Evolutionary conservation across 2,113 vertebrate species (phyloP).

Genomic region (Loxodonta africana): DNA sequence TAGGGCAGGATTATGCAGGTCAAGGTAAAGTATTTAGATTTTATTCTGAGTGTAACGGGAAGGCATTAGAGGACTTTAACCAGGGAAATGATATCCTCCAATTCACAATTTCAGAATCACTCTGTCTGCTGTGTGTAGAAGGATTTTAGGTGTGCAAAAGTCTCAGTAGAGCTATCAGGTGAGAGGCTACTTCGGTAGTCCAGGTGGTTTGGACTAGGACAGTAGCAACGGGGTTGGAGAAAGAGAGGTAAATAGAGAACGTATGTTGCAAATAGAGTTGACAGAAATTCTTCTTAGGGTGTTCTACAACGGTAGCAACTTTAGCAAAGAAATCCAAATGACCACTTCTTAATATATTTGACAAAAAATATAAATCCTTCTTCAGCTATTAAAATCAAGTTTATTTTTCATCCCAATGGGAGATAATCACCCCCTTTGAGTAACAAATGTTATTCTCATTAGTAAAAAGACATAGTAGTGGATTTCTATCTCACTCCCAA

Average conservation of each 20-base stretch:
- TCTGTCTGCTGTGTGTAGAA: neutral
- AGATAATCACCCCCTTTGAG: neutral
- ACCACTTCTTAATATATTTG: neutral
- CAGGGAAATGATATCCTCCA: neutral
- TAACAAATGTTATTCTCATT: conserved; percentile 4
- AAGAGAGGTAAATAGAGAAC: neutral
- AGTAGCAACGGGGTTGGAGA: no score
- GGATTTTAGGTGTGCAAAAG: neutral
- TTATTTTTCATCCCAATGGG: neutral
- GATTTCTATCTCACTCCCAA: neutral
- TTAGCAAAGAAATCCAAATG: neutral
- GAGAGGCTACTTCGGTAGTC: neutral
- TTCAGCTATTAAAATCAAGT: conserved; percentile 6
- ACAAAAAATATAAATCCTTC: neutral
- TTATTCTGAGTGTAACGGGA: neutral
- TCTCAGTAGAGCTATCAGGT: neutral
- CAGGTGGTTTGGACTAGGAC: neutral
- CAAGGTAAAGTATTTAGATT: neutral
- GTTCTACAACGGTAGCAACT: neutral
- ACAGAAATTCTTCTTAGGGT: neutral
- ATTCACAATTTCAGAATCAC: neutral
- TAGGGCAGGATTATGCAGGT: neutral
- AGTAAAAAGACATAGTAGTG: neutral
- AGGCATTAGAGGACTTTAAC: neutral
- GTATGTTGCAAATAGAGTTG: neutral